Evolutionary conservation across 2,888 invertebrate genomes (phyloP), one percentile per base, ranked within the genome.

Genomic region (Drosophila affinis): DNA sequence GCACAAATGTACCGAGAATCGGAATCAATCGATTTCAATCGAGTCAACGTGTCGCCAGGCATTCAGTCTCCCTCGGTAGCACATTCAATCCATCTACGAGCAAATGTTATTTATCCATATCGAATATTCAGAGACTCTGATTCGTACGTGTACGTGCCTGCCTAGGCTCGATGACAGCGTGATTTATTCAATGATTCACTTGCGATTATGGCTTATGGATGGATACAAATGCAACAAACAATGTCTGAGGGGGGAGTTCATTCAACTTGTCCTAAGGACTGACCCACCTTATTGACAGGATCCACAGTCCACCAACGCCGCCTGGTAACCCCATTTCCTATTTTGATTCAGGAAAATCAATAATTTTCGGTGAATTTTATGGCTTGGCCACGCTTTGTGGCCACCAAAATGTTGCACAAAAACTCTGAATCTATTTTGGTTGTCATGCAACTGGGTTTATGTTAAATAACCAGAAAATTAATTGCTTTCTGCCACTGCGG

Each of bases 1-100:
- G 27, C 53, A 54, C 53, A 69, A 32, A 39, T 14, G 39, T n/a
- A 39, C 53, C 52, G 58, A 69, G 44, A 47, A 68, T 52, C 68
- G 72, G 60, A 74, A 75, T 81, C 79, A 79, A 87, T 82, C 75
- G 87, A 80, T 76, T 86, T 76, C 70, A 82, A 83, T 85, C 39
- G 80, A 82, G 68, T 75, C 74, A 81, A 69, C 67, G 62, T 39
- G 39, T 69, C 68, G 47, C 48, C 53, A 57, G 54, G 55, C 64
- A 57, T 61, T 49, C 49, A 52, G 54, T 58, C 45, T 27, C 47
- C 29, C 62, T 39, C 62, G 59, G 39, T 39, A 39, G n/a, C 39
- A 39, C 39, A 39, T 39, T 72, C 72, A 47, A 72, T 72, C 58
- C 29, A 58, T 34, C 53, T 58, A 54, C 58, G 24, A 29, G 51